These are phyloP conservation scores for Ptycholaimellus sp. DNA, from an alignment of 2,888 invertebrate genomes.

Conservation along the genomic window DNA sequence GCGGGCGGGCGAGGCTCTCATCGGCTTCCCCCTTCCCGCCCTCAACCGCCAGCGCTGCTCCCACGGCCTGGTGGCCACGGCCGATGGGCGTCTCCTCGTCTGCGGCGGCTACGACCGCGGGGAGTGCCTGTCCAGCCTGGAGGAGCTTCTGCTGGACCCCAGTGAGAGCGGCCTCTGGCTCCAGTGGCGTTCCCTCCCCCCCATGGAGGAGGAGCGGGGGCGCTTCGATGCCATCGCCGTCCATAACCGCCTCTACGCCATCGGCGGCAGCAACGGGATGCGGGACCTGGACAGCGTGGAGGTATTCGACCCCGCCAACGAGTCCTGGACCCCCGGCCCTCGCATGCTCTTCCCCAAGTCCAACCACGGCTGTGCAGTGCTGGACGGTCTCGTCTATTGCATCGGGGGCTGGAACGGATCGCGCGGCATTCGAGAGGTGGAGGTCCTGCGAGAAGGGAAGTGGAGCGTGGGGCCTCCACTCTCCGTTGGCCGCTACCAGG, in stretches of 20 bases:
- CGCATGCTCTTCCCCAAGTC: constrained; percentile 41
- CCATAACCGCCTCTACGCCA: constrained; percentile 35
- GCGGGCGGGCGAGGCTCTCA: too few relatives aligned
- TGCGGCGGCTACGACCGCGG: constrained; percentile 57
- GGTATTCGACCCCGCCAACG: constrained; percentile 33
- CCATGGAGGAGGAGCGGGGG: constrained; percentile 50
- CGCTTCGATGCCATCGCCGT: constrained; percentile 51
- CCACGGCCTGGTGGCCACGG: too few relatives aligned
- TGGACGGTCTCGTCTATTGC: constrained; percentile 44
- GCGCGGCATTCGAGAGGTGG: not conserved
- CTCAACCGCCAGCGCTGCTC: too few relatives aligned
- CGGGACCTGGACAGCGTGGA: constrained; percentile 51
- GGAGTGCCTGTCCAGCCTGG: constrained; percentile 50
- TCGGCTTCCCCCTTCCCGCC: too few relatives aligned
- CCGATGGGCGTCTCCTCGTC: too few relatives aligned
- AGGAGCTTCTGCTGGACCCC: constrained; percentile 22
- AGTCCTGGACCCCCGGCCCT: constrained; percentile 33
- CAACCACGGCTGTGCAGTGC: constrained; percentile 42
- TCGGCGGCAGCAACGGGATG: constrained; percentile 56
- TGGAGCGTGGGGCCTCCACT: constrained; percentile 1
- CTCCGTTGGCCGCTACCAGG: constrained; percentile 42
- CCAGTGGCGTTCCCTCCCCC: constrained; percentile 42
- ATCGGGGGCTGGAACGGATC: constrained; percentile 45
- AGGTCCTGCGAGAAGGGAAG: not conserved
- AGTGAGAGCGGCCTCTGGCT: not conserved